Evolutionary conservation across 2,113 vertebrate species (phyloP).

Genomic region (Pholis gunnellus): DNA sequence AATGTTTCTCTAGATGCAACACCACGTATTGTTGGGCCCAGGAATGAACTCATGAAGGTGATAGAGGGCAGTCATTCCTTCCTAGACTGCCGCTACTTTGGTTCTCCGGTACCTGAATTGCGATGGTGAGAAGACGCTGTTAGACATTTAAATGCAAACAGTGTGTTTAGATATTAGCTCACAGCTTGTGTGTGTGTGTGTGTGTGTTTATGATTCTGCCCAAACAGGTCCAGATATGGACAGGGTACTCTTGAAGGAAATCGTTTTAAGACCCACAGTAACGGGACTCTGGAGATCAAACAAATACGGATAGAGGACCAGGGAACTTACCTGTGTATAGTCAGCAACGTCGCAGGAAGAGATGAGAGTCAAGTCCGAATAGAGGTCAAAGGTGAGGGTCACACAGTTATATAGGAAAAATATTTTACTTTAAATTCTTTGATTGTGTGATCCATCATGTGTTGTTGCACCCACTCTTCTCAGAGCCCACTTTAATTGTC

Average conservation of each 20-base stretch:
- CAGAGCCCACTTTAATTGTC: slow-evolving; percentile 93
- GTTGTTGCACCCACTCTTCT: slow-evolving; percentile 14
- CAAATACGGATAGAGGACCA: slow-evolving; percentile 90
- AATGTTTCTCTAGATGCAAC: slow-evolving; percentile 85
- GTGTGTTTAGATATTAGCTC: background rate
- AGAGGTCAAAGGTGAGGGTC: slow-evolving; percentile 93
- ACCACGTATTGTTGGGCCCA: slow-evolving; percentile 87
- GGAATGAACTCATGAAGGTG: slow-evolving; percentile 89
- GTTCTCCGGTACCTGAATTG: slow-evolving; percentile 93
- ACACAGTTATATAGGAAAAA: background rate
- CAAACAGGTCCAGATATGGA: slow-evolving; percentile 94
- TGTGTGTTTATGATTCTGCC: slow-evolving; percentile 1
- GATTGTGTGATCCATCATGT: background rate
- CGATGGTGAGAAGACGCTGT: slow-evolving; percentile 88
- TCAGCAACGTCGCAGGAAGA: slow-evolving; percentile 93
- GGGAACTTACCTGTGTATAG: slow-evolving; percentile 92
- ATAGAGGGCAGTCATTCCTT: slow-evolving; percentile 89
- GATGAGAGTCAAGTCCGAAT: slow-evolving; percentile 91
- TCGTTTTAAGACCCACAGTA: slow-evolving; percentile 90
- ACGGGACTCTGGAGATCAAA: slow-evolving; percentile 93
- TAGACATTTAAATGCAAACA: background rate
- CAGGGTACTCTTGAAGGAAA: slow-evolving; percentile 91
- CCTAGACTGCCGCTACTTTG: slow-evolving; percentile 93
- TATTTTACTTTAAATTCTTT: background rate
- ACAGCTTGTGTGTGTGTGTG: slow-evolving; percentile 18